Evolutionary conservation across 2,113 vertebrate species (phyloP).

Genomic region (Sisor rabdophorus): DNA sequence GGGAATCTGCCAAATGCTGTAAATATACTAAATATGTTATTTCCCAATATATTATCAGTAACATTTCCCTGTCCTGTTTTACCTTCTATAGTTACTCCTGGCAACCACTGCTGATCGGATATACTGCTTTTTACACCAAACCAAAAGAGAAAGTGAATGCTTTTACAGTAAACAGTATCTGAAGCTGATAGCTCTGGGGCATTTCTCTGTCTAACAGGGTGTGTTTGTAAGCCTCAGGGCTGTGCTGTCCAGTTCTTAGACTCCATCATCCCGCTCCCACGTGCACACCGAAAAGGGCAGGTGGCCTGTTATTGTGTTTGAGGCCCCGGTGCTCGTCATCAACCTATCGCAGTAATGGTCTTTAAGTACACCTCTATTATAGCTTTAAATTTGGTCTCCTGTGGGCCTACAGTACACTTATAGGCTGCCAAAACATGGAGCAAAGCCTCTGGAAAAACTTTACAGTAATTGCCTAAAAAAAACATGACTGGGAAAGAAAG

Average conservation of each 20-base stretch:
- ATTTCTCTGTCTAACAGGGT: constrained; percentile 1
- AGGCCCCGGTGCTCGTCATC: constrained; percentile 30
- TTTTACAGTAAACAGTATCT: background rate
- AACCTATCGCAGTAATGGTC: constrained; percentile 50
- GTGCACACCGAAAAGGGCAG: constrained; percentile 8
- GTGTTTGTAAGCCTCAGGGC: constrained; percentile 7
- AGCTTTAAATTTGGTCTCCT: constrained; percentile 46
- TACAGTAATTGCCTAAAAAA: constrained; percentile 33
- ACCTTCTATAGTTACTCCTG: background rate
- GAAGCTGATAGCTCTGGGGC: background rate
- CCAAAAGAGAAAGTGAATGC: too few species aligned
- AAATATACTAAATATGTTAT: too few species aligned
- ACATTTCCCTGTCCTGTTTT: background rate
- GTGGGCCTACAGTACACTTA: constrained; percentile 23
- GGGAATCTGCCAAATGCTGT: too few species aligned
- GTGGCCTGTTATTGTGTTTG: constrained; percentile 23
- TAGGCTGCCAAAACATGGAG: constrained; percentile 26
- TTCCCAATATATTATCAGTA: too few species aligned
- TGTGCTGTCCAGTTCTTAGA: background rate
- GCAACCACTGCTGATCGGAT: background rate
- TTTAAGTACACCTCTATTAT: constrained; percentile 47
- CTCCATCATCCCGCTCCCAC: background rate
- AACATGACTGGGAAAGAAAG: constrained; percentile 11
- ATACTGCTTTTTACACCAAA: background rate
- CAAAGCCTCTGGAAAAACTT: constrained; percentile 42